Evolutionary conservation across 2,113 vertebrate species (phyloP).

Genomic region (Notiomystis cincta): DNA sequence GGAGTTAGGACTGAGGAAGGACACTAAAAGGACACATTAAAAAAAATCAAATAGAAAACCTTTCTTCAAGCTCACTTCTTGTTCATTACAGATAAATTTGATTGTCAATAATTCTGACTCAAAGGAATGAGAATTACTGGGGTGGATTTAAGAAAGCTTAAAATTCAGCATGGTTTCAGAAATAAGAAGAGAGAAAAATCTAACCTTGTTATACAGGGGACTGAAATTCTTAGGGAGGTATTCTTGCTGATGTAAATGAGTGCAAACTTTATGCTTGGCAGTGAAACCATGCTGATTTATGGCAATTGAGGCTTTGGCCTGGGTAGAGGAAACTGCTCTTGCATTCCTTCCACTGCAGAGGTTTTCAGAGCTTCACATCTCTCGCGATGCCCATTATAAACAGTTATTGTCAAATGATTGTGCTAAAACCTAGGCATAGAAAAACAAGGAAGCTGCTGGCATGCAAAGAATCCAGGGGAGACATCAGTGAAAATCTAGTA

Average conservation of each 20-base stretch:
- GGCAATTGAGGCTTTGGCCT: not conserved
- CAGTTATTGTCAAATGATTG: not conserved
- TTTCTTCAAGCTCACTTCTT: not conserved
- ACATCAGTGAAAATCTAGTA: not conserved
- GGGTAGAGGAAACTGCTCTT: not conserved
- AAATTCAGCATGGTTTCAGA: not conserved
- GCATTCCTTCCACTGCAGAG: not conserved
- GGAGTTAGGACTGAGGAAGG: not conserved
- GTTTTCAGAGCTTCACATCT: not conserved
- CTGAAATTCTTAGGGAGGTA: not conserved
- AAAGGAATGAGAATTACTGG: not conserved
- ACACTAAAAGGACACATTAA: not conserved
- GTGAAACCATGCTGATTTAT: not conserved
- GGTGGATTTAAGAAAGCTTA: not conserved
- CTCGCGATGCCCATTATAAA: not conserved
- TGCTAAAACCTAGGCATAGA: not conserved
- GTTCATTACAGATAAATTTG: constrained; percentile 35
- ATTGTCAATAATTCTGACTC: constrained; percentile 1
- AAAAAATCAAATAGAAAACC: not conserved
- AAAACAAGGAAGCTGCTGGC: not conserved
- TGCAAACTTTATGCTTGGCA: not conserved
- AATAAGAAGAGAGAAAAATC: not conserved
- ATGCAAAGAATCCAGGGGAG: not conserved
- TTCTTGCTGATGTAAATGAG: not conserved
- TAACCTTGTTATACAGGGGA: not conserved